Base-by-base conservation (phyloP, 2,888 invertebrate genomes). In the Bibio marci region DNA sequence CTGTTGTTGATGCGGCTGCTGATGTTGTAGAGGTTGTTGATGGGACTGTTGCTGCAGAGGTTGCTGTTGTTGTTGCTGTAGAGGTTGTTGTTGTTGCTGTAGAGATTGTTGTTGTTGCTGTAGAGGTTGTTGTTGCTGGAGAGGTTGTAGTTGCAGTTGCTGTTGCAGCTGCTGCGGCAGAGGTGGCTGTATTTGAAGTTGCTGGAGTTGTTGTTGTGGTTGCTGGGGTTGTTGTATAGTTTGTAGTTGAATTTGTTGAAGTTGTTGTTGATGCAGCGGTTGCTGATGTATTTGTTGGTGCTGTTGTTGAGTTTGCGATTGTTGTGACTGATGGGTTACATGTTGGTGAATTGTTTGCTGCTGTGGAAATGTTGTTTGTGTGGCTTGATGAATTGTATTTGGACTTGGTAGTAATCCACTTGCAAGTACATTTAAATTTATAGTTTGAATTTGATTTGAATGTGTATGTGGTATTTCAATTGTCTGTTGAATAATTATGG, bases 21-120 rank as follows among this genome's bases (percentile, higher is more conserved):
- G 52, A 43, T 57, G 54, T 43, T 59, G 58, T 49, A 57, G 58
- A 56, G 58, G 59, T 57, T 58, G 56, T 46, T 55, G 57, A 37
- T 59, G 57, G 47, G 55, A 57, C 47, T 54, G 55, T 55, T 49
- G 34, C 44, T 43, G 44, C 51, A 52, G 39, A 55, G 50, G 33
- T n/a, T n/a, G n/a, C n/a, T n/a, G n/a, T n/a, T n/a, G n/a, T 55
- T 54, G 37, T 56, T 56, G 30, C 56, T 49, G 41, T 56, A n/a
- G 57, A 40, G 58, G 50, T 14, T 51, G 52, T 49, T 57, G 58
- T 49, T 59, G 59, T 47, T 57, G 57, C 38, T 42, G 12, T 1
- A 22, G 53, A 45, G 4, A 55, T 52, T 2, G 55, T 51, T 37
- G 55, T 51, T 19, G 55, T 51, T 25, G 57, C 51, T 31, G 56